A percentile compares a stretch with the other conserved stretches of the same genome.
phyloP scores from a whole-genome alignment of 2,113 vertebrate species.

The Archocentrus centrarchus region DNA sequence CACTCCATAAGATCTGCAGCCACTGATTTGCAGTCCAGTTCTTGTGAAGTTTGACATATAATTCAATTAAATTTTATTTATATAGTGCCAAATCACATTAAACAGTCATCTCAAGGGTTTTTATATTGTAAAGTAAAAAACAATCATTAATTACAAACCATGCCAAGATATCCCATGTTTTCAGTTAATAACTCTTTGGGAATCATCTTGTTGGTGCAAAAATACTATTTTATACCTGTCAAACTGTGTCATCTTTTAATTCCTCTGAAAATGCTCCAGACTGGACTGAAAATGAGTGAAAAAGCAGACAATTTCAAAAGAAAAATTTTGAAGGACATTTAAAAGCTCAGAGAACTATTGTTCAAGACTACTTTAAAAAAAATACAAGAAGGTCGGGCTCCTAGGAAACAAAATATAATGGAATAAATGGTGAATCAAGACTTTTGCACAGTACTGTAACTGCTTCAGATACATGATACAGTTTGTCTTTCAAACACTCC shows the following conservation, averaged over 20 bases:
- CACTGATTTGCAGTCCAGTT: not conserved
- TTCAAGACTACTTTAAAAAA: not conserved
- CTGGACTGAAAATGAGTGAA: not conserved
- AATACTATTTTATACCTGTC: not conserved
- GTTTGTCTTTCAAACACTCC: too few relatives aligned
- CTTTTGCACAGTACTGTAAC: not conserved
- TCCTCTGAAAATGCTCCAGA: not conserved
- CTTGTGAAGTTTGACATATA: not conserved
- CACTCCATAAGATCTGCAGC: not conserved
- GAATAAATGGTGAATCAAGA: not conserved
- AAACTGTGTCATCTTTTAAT: not conserved
- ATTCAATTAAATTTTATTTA: too few relatives aligned
- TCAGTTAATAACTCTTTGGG: too few relatives aligned
- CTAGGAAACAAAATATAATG: not conserved
- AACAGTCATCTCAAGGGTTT: too few relatives aligned
- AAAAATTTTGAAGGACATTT: not conserved
- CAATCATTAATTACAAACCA: too few relatives aligned
- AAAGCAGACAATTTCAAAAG: not conserved
- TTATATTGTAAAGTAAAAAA: too few relatives aligned
- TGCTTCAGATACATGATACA: not conserved
- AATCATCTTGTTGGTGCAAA: not conserved
- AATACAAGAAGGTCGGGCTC: not conserved
- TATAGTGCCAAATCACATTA: too few relatives aligned
- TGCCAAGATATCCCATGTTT: not conserved
- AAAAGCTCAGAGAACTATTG: not conserved